These are phyloP conservation scores for Liodrosophila aerea DNA, from an alignment of 2,888 invertebrate species.

Conservation along the genomic window DNA sequence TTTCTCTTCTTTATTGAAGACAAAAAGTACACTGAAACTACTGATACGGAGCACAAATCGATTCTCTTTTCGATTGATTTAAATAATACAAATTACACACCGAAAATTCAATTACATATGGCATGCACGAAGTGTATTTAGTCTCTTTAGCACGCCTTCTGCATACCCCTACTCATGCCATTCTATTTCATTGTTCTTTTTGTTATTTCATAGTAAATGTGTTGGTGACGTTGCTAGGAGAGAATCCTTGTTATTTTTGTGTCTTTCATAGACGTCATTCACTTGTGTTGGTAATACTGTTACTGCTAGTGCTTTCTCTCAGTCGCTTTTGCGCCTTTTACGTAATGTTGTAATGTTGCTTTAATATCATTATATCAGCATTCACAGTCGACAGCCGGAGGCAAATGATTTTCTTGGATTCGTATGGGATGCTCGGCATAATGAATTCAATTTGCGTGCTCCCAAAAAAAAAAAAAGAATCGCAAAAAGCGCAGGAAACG, in stretches of 20 bases:
- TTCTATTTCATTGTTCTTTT: background rate
- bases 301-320: background rate
- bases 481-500: conserved; percentile 29
- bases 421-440: conserved; percentile 39
- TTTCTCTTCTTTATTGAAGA: too few relatives aligned
- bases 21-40: too few relatives aligned
- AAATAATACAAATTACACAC: too few relatives aligned
- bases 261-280: conserved; percentile 6
- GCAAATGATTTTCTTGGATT: conserved; percentile 37
- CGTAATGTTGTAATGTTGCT: conserved; percentile 63
- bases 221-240: conserved; percentile 14
- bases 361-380: conserved; percentile 74
- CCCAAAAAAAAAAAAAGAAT: conserved; percentile 29
- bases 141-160: background rate
- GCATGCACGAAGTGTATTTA: conserved; percentile 4
- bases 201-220: background rate
- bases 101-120: background rate
- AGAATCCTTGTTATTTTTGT: conserved; percentile 16
- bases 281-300: conserved; percentile 6
- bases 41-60: too few relatives aligned
- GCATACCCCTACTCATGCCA: too few relatives aligned
- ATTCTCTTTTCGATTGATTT: too few relatives aligned
- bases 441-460: conserved; percentile 66
- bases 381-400: conserved; percentile 37
- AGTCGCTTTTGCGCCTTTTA: conserved; percentile 31